Base-by-base conservation (phyloP, 2,888 invertebrate genomes). In the Axea sp. region DNA sequence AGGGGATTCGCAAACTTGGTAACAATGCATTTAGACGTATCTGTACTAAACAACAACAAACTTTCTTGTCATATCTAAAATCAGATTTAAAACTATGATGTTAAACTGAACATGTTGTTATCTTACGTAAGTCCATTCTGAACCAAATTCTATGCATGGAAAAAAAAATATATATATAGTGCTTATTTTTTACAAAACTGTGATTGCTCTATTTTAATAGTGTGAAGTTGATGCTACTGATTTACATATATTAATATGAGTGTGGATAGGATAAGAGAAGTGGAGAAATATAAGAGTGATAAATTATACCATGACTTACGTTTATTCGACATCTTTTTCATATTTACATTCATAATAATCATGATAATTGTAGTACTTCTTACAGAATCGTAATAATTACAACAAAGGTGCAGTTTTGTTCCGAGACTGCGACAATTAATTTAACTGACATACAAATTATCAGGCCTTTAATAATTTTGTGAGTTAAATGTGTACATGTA, bases 381-480 rank as follows among this genome's bases (percentile, higher is more conserved):
- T 84, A 85, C 76, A 81, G 80, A 78, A 82, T 83, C 77, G 81
- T 80, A 78, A 81, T 83, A 86, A 85, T 86, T 86, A 86, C 86
- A 86, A 83, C 82, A 81, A 82, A 83, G 81, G 76, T 80, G 64
- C 47, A 41, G 51, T 68, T 59, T 69, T 57, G 8, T 17, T 57
- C 9, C 24, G 49, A 67, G 53, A 68, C 37, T 68, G 69, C 30
- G 53, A 71, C 59, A 55, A 67, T 72, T 60, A 76, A 69, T 77
- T 64, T 62, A 77, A 73, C 74, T 67, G 28, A 53, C 65, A 75
- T 76, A 76, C 55, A 72, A 77, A 72, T 72, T 75, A 74, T 77
- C 72, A 74, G 67, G 73, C 73, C 64, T 69, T 41, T 69, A 60
- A 60, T 76, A 60, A 73, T 67, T 67, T 72, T 12, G 49, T 67